Conservation (phyloP, 2,113 vertebrate species). For the Campylorhamphus procurvoides region DNA sequence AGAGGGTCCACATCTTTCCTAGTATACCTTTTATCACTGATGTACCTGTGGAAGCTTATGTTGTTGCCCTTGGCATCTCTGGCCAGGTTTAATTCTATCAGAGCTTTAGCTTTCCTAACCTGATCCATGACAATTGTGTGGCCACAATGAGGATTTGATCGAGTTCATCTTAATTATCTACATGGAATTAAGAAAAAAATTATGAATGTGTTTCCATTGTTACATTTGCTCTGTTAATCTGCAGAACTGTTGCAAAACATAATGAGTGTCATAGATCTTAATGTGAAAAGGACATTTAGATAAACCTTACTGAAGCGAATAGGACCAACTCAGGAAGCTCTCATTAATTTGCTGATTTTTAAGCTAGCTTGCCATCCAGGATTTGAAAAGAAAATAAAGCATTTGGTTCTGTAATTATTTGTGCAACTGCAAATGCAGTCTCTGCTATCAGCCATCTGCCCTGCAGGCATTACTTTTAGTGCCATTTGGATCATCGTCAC, state of each 20-base stretch:
- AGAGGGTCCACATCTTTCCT: not conserved
- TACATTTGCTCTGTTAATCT: not conserved
- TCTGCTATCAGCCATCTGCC: constrained; percentile 18
- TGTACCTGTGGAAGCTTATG: not conserved
- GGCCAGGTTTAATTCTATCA: not conserved
- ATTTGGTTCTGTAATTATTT: constrained; percentile 49
- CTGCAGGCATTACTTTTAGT: not conserved
- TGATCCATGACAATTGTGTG: not conserved
- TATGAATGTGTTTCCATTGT: not conserved
- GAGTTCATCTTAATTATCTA: not conserved
- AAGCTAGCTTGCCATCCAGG: not conserved
- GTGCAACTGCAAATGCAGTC: not conserved
- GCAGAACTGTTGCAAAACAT: not conserved
- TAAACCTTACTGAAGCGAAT: not conserved
- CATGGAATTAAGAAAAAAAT: not conserved
- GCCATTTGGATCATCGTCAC: not conserved
- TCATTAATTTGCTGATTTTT: not conserved
- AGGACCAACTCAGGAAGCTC: not conserved
- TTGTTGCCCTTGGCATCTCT: not conserved
- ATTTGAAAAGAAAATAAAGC: constrained; percentile 18
- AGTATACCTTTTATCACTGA: not conserved
- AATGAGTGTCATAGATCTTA: not conserved
- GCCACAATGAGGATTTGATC: not conserved
- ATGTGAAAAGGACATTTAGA: not conserved
- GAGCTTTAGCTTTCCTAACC: not conserved